Conservation (phyloP, 2,888 invertebrate genomes). For the Dynastes maya region DNA sequence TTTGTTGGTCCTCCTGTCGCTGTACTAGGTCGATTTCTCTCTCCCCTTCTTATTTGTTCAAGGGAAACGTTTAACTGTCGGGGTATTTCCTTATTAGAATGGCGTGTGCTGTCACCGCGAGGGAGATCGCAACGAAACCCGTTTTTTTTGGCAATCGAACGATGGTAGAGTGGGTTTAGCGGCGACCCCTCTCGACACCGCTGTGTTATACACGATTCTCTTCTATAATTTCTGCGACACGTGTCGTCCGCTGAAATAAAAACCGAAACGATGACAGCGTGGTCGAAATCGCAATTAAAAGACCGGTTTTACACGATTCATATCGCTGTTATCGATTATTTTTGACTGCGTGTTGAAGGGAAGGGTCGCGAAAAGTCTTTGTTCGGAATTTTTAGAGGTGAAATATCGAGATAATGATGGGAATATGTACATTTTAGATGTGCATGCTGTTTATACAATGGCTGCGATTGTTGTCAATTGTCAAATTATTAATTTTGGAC, state of each 20-base stretch:
- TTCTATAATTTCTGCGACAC: slow-evolving; percentile 49
- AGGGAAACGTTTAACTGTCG: slow-evolving; percentile 56
- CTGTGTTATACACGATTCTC: slow-evolving; percentile 47
- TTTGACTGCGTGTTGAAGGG: neutral
- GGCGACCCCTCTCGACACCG: slow-evolving; percentile 36
- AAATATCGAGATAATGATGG: too few relatives aligned
- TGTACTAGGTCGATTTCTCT: slow-evolving; percentile 13
- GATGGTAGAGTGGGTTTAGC: slow-evolving; percentile 5
- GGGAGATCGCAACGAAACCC: slow-evolving; percentile 9
- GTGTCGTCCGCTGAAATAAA: slow-evolving; percentile 35
- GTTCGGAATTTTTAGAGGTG: neutral
- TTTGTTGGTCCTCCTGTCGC: neutral
- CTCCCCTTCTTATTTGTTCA: slow-evolving; percentile 52
- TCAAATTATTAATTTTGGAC: too few relatives aligned
- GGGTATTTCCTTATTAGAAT: slow-evolving; percentile 60
- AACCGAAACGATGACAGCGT: slow-evolving; percentile 39
- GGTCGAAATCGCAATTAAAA: slow-evolving; percentile 44
- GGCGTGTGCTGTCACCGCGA: slow-evolving; percentile 54
- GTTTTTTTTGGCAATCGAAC: neutral
- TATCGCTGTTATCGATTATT: slow-evolving; percentile 14
- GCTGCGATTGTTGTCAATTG: too few relatives aligned
- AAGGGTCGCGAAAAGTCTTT: neutral
- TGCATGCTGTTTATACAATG: too few relatives aligned
- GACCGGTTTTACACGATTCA: slow-evolving; percentile 29
- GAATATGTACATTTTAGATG: too few relatives aligned